Evolutionary conservation across 2,888 invertebrate species (phyloP).

Genomic region (Megalurothrips usitatus): DNA sequence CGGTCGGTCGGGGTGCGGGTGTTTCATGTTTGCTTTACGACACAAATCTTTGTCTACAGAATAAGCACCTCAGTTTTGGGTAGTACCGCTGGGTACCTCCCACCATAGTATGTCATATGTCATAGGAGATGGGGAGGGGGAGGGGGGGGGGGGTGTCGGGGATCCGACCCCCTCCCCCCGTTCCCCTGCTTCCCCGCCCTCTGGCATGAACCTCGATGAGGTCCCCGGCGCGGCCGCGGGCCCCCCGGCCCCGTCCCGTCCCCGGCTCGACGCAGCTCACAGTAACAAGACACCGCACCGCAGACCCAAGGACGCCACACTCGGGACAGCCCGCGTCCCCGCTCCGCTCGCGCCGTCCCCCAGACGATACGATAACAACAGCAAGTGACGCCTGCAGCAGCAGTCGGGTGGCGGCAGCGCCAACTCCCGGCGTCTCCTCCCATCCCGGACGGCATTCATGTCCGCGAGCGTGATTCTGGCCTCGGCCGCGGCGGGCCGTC

Average conservation of each 20-base stretch:
- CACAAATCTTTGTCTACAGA: no score
- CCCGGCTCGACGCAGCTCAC: background rate
- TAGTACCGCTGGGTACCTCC: no score
- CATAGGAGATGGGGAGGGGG: no score
- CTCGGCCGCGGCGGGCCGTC: background rate
- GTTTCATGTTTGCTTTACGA: no score
- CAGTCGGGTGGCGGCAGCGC: no score
- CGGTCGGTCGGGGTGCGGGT: no score
- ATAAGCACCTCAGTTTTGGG: no score
- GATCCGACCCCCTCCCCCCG: constrained; percentile 41
- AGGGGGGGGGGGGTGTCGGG: no score
- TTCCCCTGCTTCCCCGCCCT: constrained; percentile 5
- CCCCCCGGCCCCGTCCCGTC: background rate
- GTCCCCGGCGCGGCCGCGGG: background rate
- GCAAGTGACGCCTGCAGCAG: no score
- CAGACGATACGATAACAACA: no score
- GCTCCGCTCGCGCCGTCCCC: no score
- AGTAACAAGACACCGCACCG: background rate
- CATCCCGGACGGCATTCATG: background rate
- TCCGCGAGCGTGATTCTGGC: background rate
- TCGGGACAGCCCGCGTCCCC: background rate
- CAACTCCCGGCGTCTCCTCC: background rate
- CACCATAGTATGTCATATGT: no score
- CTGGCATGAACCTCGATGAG: background rate
- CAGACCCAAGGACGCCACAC: background rate